Base-by-base conservation (phyloP, 2,888 invertebrate species). In the Drosophila maculinotata region DNA sequence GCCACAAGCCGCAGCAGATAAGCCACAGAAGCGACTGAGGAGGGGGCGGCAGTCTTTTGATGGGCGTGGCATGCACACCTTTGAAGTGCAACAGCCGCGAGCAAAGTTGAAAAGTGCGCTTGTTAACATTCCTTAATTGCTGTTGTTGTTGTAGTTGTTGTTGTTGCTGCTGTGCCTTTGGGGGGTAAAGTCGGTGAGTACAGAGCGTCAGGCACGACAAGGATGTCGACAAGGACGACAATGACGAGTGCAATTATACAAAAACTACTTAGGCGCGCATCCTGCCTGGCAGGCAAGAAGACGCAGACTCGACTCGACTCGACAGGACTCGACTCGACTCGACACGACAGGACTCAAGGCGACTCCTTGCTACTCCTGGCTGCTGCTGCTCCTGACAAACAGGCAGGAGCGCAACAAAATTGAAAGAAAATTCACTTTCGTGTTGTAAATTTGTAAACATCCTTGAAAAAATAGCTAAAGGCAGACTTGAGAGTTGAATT, bases 391-490 rank as follows among this genome's bases (percentile, higher is more conserved):
- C 7, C 49, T 56, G 76, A 45, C 83, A 79, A 78, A 57, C 69
- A 65, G 68, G 63, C 58, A 56, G n/a, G n/a, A n/a, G 53, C 68
- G 63, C 69, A 59, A 68, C 74, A 85, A 83, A 83, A 83, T 83
- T 87, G 88, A 82, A 88, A 83, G 86, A 84, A 84, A 84, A 84
- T 88, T 88, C 84, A 88, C 88, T 84, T 84, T 88, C 83, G 84
- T 80, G 88, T 86, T 83, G 86, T 88, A 88, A 84, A 84, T 84
- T 84, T 86, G 84, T 83, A 86, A 84, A 84, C 84, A 84, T 84
- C 88, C 88, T 84, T 77, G 88, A 79, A 80, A 85, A 82, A 83
- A 76, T 76, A 81, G 74, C 85, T 65, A 47, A 65, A 65, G 85
- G 78, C 87, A 52, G 60, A 33, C 68, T 60, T 52, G 15, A 67